These are phyloP conservation scores for Cliona cf. orientalis DNA, from an alignment of 37 sponge, comb jelly and placozoan genomes.

Conservation along the genomic window DNA sequence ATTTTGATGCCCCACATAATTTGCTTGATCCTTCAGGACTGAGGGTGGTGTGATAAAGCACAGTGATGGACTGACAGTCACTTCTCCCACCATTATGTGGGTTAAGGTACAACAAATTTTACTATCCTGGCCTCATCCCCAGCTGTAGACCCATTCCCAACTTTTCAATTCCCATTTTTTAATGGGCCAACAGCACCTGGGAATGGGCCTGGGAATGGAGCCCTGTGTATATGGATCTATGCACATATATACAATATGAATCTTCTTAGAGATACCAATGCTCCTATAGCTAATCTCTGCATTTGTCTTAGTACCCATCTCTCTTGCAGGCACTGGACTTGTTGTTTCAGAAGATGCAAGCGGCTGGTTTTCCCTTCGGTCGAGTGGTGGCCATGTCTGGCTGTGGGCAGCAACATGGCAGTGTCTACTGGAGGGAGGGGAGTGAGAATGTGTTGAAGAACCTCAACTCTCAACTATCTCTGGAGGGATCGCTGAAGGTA, in stretches of 20 bases:
- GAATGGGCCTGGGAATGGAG: background rate
- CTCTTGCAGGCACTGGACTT: slow-evolving; percentile 83
- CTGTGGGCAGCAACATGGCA: slow-evolving; percentile 95
- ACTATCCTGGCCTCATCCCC: too few relatives aligned
- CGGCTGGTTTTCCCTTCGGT: slow-evolving; percentile 62
- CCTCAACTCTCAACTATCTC: slow-evolving; percentile 38
- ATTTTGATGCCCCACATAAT: too few relatives aligned
- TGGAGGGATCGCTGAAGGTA: slow-evolving; percentile 77
- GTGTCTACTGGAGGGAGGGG: slow-evolving; percentile 92
- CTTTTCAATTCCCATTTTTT: too few relatives aligned
- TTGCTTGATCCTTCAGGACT: slow-evolving; percentile 68
- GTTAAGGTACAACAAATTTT: slow-evolving; percentile 88
- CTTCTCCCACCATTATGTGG: slow-evolving; percentile 95
- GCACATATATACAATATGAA: background rate
- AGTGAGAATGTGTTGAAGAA: slow-evolving; percentile 44
- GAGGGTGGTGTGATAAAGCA: slow-evolving; percentile 70
- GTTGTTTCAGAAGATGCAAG: slow-evolving; percentile 59
- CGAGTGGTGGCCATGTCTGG: slow-evolving; percentile 75
- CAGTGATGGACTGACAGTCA: slow-evolving; percentile 70
- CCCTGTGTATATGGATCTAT: background rate
- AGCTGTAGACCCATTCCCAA: too few relatives aligned
- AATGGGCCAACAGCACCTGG: too few relatives aligned
- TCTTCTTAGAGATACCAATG: background rate
- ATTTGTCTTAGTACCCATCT: background rate
- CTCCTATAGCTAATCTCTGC: background rate